Evolutionary conservation across 2,888 invertebrate genomes (phyloP).

Genomic region (Amorpha juglandis): DNA sequence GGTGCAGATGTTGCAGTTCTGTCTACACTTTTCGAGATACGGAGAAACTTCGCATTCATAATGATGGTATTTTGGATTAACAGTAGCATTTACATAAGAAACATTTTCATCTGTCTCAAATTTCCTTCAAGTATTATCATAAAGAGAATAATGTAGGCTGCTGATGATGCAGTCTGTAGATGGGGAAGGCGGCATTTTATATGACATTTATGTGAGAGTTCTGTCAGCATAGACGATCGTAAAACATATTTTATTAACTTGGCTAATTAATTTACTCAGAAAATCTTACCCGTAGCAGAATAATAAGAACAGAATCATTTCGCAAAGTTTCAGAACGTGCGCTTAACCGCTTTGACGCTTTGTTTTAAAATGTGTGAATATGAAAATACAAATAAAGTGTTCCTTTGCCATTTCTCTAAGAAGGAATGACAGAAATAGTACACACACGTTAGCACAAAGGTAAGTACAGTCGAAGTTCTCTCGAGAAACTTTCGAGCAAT

Average conservation of each 20-base stretch:
- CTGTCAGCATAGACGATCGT: neutral
- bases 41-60: neutral
- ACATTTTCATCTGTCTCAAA: slow-evolving; percentile 8
- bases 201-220: neutral
- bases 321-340: neutral
- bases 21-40: no score
- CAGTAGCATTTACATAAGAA: neutral
- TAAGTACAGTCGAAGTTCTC: slow-evolving; percentile 46
- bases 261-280: neutral
- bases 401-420: slow-evolving; percentile 10
- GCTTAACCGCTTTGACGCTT: neutral
- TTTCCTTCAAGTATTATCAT: slow-evolving; percentile 1
- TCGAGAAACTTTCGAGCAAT: slow-evolving; percentile 25
- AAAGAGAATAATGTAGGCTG: slow-evolving; percentile 10
- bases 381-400: neutral
- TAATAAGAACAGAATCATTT: neutral
- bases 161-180: neutral
- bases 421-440: slow-evolving; percentile 38
- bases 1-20: no score
- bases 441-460: slow-evolving; percentile 45
- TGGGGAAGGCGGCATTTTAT: neutral
- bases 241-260: slow-evolving; percentile 6
- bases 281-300: neutral
- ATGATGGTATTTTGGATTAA: neutral
- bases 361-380: neutral